These are phyloP conservation scores for Taphrorychus bicolor DNA, from an alignment of 2,888 invertebrate genomes.

Conservation along the genomic window DNA sequence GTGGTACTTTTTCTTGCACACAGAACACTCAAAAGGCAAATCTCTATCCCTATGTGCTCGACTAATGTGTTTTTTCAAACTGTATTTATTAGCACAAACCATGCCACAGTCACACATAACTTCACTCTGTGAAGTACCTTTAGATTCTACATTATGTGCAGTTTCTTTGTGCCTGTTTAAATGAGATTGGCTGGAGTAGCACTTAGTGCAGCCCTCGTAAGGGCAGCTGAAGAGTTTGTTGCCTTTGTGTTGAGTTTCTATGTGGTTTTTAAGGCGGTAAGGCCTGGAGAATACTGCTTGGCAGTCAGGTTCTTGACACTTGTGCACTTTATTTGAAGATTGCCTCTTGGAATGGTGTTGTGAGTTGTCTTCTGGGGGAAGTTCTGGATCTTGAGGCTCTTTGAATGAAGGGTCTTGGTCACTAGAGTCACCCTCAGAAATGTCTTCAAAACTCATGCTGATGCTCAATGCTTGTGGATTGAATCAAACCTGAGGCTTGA, in stretches of 20 bases:
- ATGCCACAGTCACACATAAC: conserved; percentile 46
- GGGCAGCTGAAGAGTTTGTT: conserved; percentile 49
- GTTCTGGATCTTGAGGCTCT: no score
- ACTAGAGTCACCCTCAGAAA: conserved; percentile 7
- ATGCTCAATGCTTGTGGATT: no score
- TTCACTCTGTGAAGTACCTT: conserved; percentile 21
- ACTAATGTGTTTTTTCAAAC: conserved; percentile 48
- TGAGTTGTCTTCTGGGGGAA: no score
- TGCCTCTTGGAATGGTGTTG: background rate
- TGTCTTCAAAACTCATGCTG: conserved; percentile 11
- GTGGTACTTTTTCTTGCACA: conserved; percentile 49
- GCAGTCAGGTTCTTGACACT: conserved; percentile 27
- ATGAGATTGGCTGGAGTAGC: conserved; percentile 49
- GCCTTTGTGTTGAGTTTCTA: conserved; percentile 7
- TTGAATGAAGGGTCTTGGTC: no score
- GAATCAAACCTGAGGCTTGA: no score
- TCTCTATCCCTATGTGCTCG: conserved; percentile 43
- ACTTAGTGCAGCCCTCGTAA: conserved; percentile 46
- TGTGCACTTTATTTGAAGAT: conserved; percentile 1
- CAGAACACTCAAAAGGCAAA: conserved; percentile 45
- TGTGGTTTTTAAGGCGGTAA: conserved; percentile 27
- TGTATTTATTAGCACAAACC: conserved; percentile 49
- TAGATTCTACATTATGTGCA: conserved; percentile 39
- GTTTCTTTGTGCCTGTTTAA: conserved; percentile 48
- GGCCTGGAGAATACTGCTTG: conserved; percentile 15